Percentiles rank a stretch among this genome's conserved stretches.
Evolutionary conservation across 2,888 invertebrate genomes (phyloP).

Genomic region (Tetragonula carbonaria): DNA sequence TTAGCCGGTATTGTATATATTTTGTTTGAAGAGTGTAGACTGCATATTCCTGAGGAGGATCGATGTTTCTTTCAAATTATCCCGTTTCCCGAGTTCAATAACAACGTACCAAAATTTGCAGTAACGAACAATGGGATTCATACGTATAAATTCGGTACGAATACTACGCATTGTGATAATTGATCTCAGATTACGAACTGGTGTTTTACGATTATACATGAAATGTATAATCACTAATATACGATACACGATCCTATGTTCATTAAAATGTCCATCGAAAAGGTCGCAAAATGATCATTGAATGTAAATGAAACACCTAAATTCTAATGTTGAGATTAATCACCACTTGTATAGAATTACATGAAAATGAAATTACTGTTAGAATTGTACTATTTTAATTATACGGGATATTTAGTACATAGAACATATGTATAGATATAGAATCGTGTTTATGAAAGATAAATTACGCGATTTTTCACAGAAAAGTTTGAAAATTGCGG

Average conservation of each 20-base stretch:
- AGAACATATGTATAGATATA: too few species aligned
- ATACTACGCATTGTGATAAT: conserved; percentile 1
- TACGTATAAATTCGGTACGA: not conserved
- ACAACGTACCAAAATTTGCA: not conserved
- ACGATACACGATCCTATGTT: not conserved
- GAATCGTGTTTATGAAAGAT: too few species aligned
- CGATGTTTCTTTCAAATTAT: not conserved
- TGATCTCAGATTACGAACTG: conserved; percentile 14
- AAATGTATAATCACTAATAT: not conserved
- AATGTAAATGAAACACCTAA: conserved; percentile 1
- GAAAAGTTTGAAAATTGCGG: too few species aligned
- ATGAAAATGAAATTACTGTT: too few species aligned
- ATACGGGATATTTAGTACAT: too few species aligned
- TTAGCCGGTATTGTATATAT: too few species aligned
- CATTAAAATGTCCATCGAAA: not conserved
- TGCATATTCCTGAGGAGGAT: not conserved
- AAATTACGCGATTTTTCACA: too few species aligned
- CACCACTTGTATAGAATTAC: too few species aligned
- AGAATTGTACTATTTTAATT: too few species aligned
- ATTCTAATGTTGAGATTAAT: too few species aligned
- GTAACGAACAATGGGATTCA: not conserved
- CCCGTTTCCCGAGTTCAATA: not conserved
- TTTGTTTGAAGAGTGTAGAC: not conserved
- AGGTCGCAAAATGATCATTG: not conserved
- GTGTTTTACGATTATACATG: conserved; percentile 28